These are phyloP conservation scores for Platichthys flesus DNA, from an alignment of 2,113 vertebrate species.

Conservation along the genomic window DNA sequence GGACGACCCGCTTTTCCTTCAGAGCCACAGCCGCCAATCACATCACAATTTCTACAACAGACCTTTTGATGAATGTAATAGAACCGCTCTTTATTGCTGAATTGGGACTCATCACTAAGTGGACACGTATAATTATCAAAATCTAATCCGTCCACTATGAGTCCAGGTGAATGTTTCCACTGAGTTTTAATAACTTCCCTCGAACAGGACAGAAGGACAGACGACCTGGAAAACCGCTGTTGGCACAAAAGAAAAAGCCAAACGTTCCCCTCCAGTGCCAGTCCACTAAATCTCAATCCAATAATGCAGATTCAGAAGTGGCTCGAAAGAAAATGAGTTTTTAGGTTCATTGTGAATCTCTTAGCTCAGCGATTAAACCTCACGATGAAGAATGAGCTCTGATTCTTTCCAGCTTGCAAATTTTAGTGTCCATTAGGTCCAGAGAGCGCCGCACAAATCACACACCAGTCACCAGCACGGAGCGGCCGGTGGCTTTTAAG, in stretches of 20 bases:
- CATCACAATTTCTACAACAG: too few species aligned
- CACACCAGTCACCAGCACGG: not conserved
- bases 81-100: too few species aligned
- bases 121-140: not conserved
- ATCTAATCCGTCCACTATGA: not conserved
- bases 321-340: conserved; percentile 3
- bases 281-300: conserved; percentile 13
- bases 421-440: conserved; percentile 2
- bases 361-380: conserved; percentile 8
- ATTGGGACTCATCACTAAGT: not conserved
- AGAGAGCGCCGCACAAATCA: not conserved
- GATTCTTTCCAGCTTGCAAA: not conserved
- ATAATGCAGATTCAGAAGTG: not conserved
- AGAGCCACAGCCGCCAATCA: too few species aligned
- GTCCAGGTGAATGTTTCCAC: not conserved
- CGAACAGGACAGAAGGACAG: not conserved
- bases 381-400: not conserved
- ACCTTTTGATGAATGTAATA: too few species aligned
- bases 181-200: not conserved
- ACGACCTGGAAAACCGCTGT: not conserved
- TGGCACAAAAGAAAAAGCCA: not conserved
- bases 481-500: not conserved
- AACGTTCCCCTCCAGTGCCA: not conserved
- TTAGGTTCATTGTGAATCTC: conserved; percentile 16
- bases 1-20: too few species aligned